phyloP scores from a whole-genome alignment of 2,888 invertebrate species.

The Acanthoscelides obtectus region DNA sequence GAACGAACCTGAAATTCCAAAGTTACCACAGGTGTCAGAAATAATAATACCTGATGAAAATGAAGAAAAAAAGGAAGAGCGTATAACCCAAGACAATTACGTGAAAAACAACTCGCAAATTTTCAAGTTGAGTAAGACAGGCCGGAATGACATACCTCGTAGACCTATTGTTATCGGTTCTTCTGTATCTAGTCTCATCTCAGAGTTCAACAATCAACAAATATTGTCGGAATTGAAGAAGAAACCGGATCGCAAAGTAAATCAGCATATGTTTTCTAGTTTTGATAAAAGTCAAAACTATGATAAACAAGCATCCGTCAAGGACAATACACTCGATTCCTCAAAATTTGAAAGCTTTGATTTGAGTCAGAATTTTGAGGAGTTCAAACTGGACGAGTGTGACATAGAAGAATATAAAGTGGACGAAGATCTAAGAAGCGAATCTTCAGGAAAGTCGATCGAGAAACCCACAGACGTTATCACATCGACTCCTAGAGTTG shows the following conservation, averaged over 20 bases:
- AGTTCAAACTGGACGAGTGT: constrained; percentile 72
- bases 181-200: constrained; percentile 54
- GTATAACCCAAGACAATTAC: constrained; percentile 44
- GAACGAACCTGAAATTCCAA: constrained; percentile 62
- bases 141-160: constrained; percentile 49
- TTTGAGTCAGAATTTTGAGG: constrained; percentile 73
- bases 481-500: constrained; percentile 25
- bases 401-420: constrained; percentile 52
- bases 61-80: constrained; percentile 43
- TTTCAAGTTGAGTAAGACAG: constrained; percentile 43
- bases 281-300: constrained; percentile 44
- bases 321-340: constrained; percentile 20
- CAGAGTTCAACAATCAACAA: constrained; percentile 45
- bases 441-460: constrained; percentile 13
- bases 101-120: constrained; percentile 46
- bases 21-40: constrained; percentile 69
- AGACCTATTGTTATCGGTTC: constrained; percentile 59
- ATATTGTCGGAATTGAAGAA: constrained; percentile 56
- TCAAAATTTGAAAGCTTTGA: constrained; percentile 56
- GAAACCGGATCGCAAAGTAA: constrained; percentile 32
- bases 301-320: constrained; percentile 29
- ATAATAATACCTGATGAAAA: constrained; percentile 68
- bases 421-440: constrained; percentile 27
- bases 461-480: constrained; percentile 7
- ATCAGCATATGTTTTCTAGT: constrained; percentile 41